Evolutionary conservation across 2,113 vertebrate species (phyloP), one percentile per base, ranked within the genome.

Genomic region (Paramisgurnus dabryanus): DNA sequence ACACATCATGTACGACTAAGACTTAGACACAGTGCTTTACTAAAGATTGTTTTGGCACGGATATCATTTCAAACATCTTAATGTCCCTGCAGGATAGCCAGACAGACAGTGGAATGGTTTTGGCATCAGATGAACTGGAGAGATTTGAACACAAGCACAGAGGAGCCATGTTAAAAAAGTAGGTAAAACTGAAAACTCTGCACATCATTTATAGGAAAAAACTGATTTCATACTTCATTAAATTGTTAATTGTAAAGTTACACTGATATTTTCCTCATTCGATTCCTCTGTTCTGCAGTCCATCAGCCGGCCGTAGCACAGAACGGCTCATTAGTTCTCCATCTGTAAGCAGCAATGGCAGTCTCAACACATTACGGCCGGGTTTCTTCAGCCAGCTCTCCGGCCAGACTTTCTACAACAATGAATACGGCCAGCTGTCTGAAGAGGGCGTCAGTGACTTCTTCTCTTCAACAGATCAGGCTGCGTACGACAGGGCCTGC

Each of bases 31-130:
- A 22, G 68, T 17, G 69, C 34, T 65, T 50, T 2, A 40, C 11
- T 49, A 17, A 13, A 5, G 12, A 13, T 22, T 22, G 3, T 0
- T 13, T 53, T 53, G 12, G 5, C 50, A 53, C 5, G 50, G 15
- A 41, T 60, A 0, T 22, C 4, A 39, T 43, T 10, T 61, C 17
- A 41, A 58, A 4, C 15, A 3, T 49, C 4, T 49, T 2, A 7
- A 50, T 45, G 11, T 67, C 17, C 11, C 27, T 55, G 9, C 22
- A 70, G 22, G 67, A 77, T 84, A 99, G 95, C 90, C 97, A 98
- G 90, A 99, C 97, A 2, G 98, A 99, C 96, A 99, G 98, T 83
- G 98, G 98, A 78, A 99, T 99, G 97, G 96, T 99, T 85, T 91
- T 99, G 94, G 95, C 98, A 80, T 99, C 98, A 0, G 98, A 99